These are phyloP conservation scores for Brachionus calyciflorus DNA, from an alignment of 1,140 invertebrate genomes.

Conservation along the genomic window DNA sequence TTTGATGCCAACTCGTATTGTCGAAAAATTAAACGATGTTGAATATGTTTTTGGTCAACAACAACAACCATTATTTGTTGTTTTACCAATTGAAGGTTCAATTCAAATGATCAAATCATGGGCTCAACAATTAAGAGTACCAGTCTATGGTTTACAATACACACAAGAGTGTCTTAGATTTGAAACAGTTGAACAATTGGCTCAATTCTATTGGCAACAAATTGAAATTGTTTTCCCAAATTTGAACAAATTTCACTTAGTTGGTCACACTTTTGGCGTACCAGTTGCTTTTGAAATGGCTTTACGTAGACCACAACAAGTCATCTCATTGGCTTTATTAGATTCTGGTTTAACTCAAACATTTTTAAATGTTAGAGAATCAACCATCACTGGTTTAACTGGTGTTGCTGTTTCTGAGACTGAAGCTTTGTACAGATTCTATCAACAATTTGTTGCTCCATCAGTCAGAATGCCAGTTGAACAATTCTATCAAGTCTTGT, in stretches of 20 bases:
- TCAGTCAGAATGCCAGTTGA: background rate
- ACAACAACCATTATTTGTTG: constrained; percentile 34
- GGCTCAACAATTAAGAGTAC: constrained; percentile 24
- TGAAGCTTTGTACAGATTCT: constrained; percentile 6
- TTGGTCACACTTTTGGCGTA: constrained; percentile 13
- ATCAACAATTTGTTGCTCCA: constrained; percentile 7
- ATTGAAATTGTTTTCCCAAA: constrained; percentile 24
- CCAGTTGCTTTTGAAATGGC: constrained; percentile 44
- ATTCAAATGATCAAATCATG: constrained; percentile 3
- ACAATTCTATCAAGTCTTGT: background rate
- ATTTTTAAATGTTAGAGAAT: constrained; percentile 18
- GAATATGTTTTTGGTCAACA: constrained; percentile 12
- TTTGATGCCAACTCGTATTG: background rate
- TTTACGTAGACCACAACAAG: constrained; percentile 9
- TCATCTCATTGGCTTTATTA: constrained; percentile 15
- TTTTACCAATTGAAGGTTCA: constrained; percentile 9
- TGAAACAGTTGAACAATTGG: constrained; percentile 30
- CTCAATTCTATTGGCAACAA: constrained; percentile 37
- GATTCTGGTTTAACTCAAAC: constrained; percentile 34
- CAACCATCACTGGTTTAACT: background rate
- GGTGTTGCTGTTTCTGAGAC: background rate
- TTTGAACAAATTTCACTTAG: constrained; percentile 7
- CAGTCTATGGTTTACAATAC: constrained; percentile 3
- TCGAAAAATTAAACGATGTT: constrained; percentile 14
- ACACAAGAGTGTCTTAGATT: constrained; percentile 14